Evolutionary conservation across 2,888 invertebrate genomes (phyloP).

Genomic region (Lissonota sp.): DNA sequence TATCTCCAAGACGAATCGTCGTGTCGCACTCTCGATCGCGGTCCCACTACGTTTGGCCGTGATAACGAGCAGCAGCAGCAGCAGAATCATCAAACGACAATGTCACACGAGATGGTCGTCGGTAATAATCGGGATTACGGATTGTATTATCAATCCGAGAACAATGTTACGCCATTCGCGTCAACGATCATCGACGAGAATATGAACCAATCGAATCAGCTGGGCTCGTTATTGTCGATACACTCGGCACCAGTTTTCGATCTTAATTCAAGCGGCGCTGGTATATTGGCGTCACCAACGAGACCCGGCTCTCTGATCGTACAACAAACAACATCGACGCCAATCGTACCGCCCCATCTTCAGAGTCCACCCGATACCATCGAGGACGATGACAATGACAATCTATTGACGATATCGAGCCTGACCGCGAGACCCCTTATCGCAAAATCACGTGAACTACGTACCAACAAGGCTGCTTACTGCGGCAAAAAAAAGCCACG

Average conservation of each 20-base stretch:
- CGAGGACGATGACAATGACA: slow-evolving; percentile 89
- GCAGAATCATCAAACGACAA: slow-evolving; percentile 57
- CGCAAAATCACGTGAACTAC: slow-evolving; percentile 88
- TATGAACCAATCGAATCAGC: slow-evolving; percentile 84
- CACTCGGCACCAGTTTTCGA: slow-evolving; percentile 87
- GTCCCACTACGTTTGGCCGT: slow-evolving; percentile 63
- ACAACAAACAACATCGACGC: slow-evolving; percentile 83
- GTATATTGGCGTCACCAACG: slow-evolving; percentile 73
- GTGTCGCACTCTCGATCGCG: slow-evolving; percentile 77
- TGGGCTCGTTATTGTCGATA: slow-evolving; percentile 88
- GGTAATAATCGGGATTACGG: slow-evolving; percentile 67
- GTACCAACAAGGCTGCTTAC: slow-evolving; percentile 83
- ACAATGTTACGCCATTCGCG: slow-evolving; percentile 40
- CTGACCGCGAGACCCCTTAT: slow-evolving; percentile 90
- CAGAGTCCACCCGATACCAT: slow-evolving; percentile 84
- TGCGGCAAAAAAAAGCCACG: slow-evolving; percentile 67
- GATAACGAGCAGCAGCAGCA: slow-evolving; percentile 23
- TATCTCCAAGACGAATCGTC: slow-evolving; percentile 84
- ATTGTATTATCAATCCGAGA: not conserved
- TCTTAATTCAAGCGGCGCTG: slow-evolving; percentile 68
- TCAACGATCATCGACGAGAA: slow-evolving; percentile 79
- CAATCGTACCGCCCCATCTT: slow-evolving; percentile 82
- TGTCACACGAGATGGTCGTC: slow-evolving; percentile 79
- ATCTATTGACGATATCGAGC: slow-evolving; percentile 89
- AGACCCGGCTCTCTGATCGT: slow-evolving; percentile 85